These are phyloP conservation scores for Pseudolaguvia tuberculata DNA, from an alignment of 2,113 vertebrate genomes.

Conservation along the genomic window DNA sequence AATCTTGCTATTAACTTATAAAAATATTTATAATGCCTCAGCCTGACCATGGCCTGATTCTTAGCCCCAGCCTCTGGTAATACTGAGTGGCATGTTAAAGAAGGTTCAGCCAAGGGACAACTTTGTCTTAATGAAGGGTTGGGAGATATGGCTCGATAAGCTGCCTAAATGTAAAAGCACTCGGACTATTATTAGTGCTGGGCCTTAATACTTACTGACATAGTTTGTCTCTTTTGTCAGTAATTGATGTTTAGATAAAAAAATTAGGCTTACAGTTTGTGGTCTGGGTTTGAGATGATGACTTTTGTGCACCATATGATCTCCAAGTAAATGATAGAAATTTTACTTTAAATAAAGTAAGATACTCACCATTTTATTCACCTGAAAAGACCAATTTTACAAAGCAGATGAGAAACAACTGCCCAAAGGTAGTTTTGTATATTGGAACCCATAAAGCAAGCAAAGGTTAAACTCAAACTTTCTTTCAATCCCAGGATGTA, in stretches of 20 bases:
- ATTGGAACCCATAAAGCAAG: neutral
- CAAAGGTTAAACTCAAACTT: neutral
- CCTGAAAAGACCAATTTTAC: neutral
- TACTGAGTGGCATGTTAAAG: conserved; percentile 54
- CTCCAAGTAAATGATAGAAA: conserved; percentile 7
- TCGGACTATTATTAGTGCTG: conserved; percentile 65
- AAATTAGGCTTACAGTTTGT: conserved; percentile 47
- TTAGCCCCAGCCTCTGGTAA: conserved; percentile 30
- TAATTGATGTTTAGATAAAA: conserved; percentile 42
- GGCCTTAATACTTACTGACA: conserved; percentile 24
- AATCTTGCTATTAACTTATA: neutral
- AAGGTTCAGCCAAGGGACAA: conserved; percentile 72
- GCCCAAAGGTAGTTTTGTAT: neutral
- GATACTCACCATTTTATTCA: neutral
- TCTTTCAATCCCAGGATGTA: neutral
- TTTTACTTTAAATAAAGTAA: conserved; percentile 3
- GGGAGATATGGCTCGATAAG: conserved; percentile 72
- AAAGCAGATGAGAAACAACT: neutral
- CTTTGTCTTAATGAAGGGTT: conserved; percentile 64
- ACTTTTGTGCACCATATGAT: neutral
- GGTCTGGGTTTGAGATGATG: conserved; percentile 33
- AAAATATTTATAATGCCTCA: conserved; percentile 7
- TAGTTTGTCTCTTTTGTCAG: neutral
- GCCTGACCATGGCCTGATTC: conserved; percentile 13
- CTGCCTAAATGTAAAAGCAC: conserved; percentile 72